These are phyloP conservation scores for Synanthedon vespiformis DNA, from an alignment of 2,888 invertebrate species.

Conservation along the genomic window DNA sequence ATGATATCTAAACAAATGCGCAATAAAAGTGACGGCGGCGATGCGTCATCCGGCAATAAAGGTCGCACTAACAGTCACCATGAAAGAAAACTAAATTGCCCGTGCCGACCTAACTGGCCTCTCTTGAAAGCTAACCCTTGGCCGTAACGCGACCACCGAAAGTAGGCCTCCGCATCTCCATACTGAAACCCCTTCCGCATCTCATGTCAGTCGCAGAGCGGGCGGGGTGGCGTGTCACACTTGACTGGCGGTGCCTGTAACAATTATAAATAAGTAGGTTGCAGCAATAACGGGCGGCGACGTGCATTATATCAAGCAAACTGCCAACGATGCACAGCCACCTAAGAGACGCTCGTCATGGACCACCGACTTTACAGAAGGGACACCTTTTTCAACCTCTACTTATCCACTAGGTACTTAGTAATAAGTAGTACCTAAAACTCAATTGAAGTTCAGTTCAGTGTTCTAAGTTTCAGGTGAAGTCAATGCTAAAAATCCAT, in stretches of 20 bases:
- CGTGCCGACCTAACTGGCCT: constrained; percentile 57
- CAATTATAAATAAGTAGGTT: constrained; percentile 69
- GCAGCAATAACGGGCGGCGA: constrained; percentile 61
- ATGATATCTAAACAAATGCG: not conserved
- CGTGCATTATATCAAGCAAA: constrained; percentile 66
- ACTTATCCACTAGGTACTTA: not conserved
- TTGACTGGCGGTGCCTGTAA: constrained; percentile 14
- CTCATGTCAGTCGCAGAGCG: constrained; percentile 9
- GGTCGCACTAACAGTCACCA: constrained; percentile 48
- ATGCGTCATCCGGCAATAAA: constrained; percentile 48
- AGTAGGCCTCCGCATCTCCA: constrained; percentile 12
- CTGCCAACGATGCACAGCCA: constrained; percentile 61
- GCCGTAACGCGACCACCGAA: constrained; percentile 14
- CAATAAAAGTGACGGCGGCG: constrained; percentile 2
- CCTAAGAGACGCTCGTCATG: constrained; percentile 47
- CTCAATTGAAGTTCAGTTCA: too few relatives aligned
- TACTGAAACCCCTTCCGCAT: not conserved
- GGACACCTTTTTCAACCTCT: not conserved
- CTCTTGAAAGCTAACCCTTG: constrained; percentile 27
- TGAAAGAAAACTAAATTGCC: constrained; percentile 64
- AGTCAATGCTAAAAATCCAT: too few relatives aligned
- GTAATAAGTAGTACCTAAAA: too few relatives aligned
- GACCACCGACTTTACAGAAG: constrained; percentile 15
- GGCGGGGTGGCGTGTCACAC: constrained; percentile 21
- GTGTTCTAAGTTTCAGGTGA: too few relatives aligned